Percentiles rank a stretch among this genome's conserved stretches.
phyloP scores from a whole-genome alignment of 2,113 vertebrate species.

The Numida meleagris region DNA sequence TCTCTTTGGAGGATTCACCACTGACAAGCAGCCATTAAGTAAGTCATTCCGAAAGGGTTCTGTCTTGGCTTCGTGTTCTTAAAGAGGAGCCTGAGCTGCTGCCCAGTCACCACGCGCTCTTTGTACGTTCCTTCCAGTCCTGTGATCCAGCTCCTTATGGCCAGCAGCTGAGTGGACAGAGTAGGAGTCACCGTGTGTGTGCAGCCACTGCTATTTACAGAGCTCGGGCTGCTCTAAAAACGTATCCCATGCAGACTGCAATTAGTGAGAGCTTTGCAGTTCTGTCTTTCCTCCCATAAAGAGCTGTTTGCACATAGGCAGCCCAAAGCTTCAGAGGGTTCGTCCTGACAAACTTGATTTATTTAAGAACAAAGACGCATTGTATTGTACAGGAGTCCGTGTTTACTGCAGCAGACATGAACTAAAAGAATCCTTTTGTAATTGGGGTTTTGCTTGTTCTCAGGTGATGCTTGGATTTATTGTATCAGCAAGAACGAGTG shows the following conservation, averaged over 20 bases:
- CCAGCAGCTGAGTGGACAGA: background rate
- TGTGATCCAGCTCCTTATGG: background rate
- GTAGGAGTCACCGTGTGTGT: background rate
- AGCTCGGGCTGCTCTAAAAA: background rate
- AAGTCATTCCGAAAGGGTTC: conserved; percentile 63
- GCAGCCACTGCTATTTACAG: background rate
- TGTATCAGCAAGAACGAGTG: conserved; percentile 92
- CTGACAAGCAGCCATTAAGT: conserved; percentile 93
- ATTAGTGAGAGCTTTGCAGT: background rate
- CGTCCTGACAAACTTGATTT: background rate
- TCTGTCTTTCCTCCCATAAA: background rate
- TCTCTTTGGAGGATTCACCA: conserved; percentile 97
- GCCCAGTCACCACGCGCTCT: background rate
- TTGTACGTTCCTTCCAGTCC: accelerated
- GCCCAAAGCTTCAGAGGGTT: accelerated
- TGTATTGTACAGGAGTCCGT: accelerated
- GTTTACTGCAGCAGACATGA: accelerated
- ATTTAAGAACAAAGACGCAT: background rate
- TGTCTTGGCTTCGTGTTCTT: background rate
- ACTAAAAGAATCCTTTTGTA: background rate
- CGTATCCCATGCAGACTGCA: background rate
- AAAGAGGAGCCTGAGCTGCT: background rate
- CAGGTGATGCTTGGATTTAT: conserved; percentile 96
- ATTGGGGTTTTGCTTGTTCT: background rate
- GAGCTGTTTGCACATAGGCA: background rate